These are phyloP conservation scores for Dicyrtoma fusca DNA, from an alignment of 2,888 invertebrate species.

Conservation along the genomic window DNA sequence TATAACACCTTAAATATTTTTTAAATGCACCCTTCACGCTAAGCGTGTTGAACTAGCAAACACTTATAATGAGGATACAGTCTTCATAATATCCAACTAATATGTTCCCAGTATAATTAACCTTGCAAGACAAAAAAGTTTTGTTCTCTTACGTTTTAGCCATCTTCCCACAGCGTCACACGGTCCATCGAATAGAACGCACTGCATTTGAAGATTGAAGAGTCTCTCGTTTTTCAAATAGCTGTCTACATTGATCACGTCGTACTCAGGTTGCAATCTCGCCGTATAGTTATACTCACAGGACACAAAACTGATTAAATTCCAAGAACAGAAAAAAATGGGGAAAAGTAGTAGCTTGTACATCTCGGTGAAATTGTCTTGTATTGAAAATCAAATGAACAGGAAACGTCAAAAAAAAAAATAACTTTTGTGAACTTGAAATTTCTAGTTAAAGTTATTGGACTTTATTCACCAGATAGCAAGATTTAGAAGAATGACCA, in stretches of 20 bases:
- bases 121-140: neutral
- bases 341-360: too few relatives aligned
- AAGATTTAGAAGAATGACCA: too few relatives aligned
- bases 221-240: conserved; percentile 37
- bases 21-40: too few relatives aligned
- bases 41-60: too few relatives aligned
- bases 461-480: too few relatives aligned
- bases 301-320: neutral
- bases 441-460: too few relatives aligned
- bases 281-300: neutral
- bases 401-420: neutral
- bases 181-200: conserved; percentile 40
- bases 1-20: too few relatives aligned
- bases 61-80: too few relatives aligned
- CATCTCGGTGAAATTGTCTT: too few relatives aligned
- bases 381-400: neutral
- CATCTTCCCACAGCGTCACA: conserved; percentile 35
- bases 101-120: too few relatives aligned
- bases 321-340: too few relatives aligned
- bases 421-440: too few relatives aligned
- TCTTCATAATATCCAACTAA: neutral
- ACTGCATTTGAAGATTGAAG: conserved; percentile 42
- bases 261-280: conserved; percentile 35
- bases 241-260: conserved; percentile 28
- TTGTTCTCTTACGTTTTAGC: conserved; percentile 36